Conservation (phyloP, 2,888 invertebrate genomes). For the Cephonodes hylas region DNA sequence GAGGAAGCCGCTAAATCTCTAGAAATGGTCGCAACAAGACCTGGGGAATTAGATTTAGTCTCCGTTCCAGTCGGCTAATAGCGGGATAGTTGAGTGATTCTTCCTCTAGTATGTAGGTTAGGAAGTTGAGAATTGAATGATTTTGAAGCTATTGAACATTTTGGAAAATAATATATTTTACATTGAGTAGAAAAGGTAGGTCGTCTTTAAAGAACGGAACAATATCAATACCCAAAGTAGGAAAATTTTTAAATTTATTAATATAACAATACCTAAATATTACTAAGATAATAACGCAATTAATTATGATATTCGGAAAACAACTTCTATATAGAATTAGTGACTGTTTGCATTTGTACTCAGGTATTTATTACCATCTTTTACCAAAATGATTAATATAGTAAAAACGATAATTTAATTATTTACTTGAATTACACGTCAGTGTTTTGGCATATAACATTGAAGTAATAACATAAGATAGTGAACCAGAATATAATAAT, state of each 20-base stretch:
- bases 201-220: too few relatives aligned
- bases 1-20: conserved; percentile 64
- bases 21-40: conserved; percentile 46
- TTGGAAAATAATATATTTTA: background rate
- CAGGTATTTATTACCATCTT: too few relatives aligned
- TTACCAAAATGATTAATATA: background rate
- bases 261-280: too few relatives aligned
- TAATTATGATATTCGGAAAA: background rate
- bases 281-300: too few relatives aligned
- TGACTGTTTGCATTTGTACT: too few relatives aligned
- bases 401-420: background rate
- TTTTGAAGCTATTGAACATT: background rate
- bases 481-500: background rate
- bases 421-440: too few relatives aligned
- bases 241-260: too few relatives aligned
- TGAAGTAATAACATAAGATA: background rate
- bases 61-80: background rate
- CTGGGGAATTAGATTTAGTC: conserved; percentile 40
- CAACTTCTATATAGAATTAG: too few relatives aligned
- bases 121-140: background rate
- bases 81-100: conserved; percentile 14
- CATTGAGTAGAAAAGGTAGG: too few relatives aligned
- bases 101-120: conserved; percentile 25
- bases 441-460: too few relatives aligned
- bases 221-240: too few relatives aligned